Percentiles rank a stretch among this genome's conserved stretches.
These are phyloP conservation scores for Syngnathus scovelli DNA, from an alignment of 2,113 vertebrate species.

Conservation along the genomic window DNA sequence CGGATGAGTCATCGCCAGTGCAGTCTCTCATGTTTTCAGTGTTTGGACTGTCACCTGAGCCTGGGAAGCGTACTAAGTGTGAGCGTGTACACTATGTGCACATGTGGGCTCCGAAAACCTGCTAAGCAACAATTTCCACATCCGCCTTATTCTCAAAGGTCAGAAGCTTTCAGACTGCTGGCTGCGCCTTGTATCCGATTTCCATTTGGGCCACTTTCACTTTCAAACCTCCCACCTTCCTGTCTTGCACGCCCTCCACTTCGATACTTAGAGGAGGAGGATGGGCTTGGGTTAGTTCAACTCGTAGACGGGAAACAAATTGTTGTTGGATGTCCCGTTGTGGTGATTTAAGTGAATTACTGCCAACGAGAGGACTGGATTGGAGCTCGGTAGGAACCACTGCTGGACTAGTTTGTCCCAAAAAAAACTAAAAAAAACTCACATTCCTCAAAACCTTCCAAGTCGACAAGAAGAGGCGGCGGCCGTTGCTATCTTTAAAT, in stretches of 20 bases:
- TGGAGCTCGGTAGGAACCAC: constrained; percentile 18
- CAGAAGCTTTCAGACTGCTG: constrained; percentile 51
- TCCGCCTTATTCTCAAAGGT: constrained; percentile 61
- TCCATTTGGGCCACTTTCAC: constrained; percentile 64
- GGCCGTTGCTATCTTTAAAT: constrained; percentile 55
- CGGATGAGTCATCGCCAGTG: constrained; percentile 68
- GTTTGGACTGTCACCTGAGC: constrained; percentile 27
- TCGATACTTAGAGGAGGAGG: constrained; percentile 39
- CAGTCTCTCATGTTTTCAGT: not conserved
- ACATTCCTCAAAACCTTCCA: constrained; percentile 28
- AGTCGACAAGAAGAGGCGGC: constrained; percentile 35
- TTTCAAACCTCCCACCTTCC: constrained; percentile 69
- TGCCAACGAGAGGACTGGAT: constrained; percentile 1
- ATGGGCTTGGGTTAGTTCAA: not conserved
- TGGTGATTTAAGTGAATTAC: not conserved
- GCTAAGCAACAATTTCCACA: constrained; percentile 57
- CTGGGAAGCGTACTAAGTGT: not conserved
- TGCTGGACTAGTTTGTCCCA: constrained; percentile 2
- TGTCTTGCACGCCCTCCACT: constrained; percentile 59
- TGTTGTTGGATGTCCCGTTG: not conserved
- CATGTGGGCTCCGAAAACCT: constrained; percentile 10
- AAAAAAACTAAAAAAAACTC: not conserved
- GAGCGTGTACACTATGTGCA: constrained; percentile 8
- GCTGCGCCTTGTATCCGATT: constrained; percentile 52
- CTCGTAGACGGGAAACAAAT: not conserved